Base-by-base conservation (phyloP, 2,888 invertebrate species). In the Prosapia bicincta region DNA sequence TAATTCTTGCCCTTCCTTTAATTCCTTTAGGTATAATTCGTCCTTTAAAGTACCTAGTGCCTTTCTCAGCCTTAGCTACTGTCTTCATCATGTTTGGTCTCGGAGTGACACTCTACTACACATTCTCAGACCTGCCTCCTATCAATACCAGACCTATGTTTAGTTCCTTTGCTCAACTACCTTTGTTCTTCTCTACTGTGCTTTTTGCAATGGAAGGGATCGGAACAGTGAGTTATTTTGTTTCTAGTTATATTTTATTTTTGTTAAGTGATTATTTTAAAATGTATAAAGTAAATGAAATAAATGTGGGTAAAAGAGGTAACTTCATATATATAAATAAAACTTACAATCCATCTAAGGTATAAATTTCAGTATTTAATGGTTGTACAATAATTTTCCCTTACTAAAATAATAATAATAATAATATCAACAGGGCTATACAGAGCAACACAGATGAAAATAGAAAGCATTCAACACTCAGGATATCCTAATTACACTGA, bases 161-260 rank as follows among this genome's bases (percentile, higher is more conserved):
- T 71, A 76, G 78, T 1, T 43, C 78, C 9, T 54, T 79, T 7
- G 67, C 65, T 0, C 78, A 81, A 26, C 87, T 96, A 82, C 98
- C 98, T 0, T 86, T 96, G 69, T 99, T 96, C 86, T 95, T 99
- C 84, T 90, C 98, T 72, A 98, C 98, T 0, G 98, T 97, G 0
- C 93, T 99, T 81, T 99, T 98, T 84, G 96, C 99, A 1, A 98
- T 99, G 91, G 99, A 99, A 87, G 97, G 96, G 68, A 98, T 99
- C 79, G 95, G 95, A 54, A 93, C 93, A 69, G 94, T 87, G 81
- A 85, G 84, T 78, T 76, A 26, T 68, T 20, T 72, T 66, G n/a
- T n/a, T n/a, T n/a, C n/a, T n/a, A n/a, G n/a, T n/a, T n/a, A n/a
- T n/a, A 13, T 13, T 38, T 38, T 13, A 38, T 9, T 38, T 38